Base-by-base conservation (phyloP, 1,140 invertebrate species). In the Procambarus virginalis region DNA sequence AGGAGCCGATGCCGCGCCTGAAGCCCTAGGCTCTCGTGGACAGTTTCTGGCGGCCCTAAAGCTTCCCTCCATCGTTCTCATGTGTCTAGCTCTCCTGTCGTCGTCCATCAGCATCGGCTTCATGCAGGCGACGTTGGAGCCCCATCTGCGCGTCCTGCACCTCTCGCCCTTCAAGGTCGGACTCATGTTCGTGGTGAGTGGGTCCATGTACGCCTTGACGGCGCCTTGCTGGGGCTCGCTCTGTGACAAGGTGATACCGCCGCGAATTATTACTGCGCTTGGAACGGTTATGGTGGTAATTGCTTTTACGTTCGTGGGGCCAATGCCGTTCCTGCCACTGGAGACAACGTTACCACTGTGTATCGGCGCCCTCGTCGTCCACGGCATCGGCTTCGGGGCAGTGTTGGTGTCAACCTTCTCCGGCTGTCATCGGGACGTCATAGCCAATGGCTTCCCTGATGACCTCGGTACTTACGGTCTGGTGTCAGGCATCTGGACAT, bases 141-240 rank as follows among this genome's bases (percentile, higher is more conserved):
- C 97, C 2, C 97, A 97, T 95, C 93, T 98, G 14, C 93, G 97
- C 91, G 95, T 96, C 94, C 95, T 98, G 92, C 93, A 95, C 17
- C 94, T 98, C 82, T 96, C 92, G 22, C 97, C 97, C 0, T 95
- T 97, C 9, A 93, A 97, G 10, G 94, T 98, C 51, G 97, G 97
- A 0, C 93, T 97, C 17, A 96, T 98, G 95, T 98, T 98, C 93
- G 95, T 98, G 20, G 96, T 98, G 75, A 97, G 97, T 93, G 97
- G 97, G 4, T 97, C 96, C 2, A 95, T 96, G 17, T 98, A 98
- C 93, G 97, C 97, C 1, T 68, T 97, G 0, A 96, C 96, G 0
- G 97, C 97, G 0, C 97, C 97, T 0, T 94, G 94, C 17, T 98
- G 96, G 96, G 97, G 97, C 48, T 96, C 95, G 95, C 91, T 97